Evolutionary conservation across 1,140 invertebrate species (phyloP).

Genomic region (Delia radicum): DNA sequence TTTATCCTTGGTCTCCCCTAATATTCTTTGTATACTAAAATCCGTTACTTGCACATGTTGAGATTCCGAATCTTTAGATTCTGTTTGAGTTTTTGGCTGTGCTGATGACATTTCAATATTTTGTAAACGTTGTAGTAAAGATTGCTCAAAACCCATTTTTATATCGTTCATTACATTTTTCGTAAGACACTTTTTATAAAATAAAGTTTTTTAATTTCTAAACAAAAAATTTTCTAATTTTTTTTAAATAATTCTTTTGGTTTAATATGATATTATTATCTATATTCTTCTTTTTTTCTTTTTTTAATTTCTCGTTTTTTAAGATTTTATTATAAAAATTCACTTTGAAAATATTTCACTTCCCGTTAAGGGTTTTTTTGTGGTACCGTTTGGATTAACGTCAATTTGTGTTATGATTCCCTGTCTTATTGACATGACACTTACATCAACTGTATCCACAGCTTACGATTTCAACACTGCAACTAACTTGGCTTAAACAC

Average conservation of each 20-base stretch:
- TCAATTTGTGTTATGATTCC: conserved; percentile 17
- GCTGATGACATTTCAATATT: conserved; percentile 36
- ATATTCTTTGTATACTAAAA: conserved; percentile 51
- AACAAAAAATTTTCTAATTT: neutral
- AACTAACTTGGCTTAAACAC: neutral
- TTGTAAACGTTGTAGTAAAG: conserved; percentile 44
- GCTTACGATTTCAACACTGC: neutral
- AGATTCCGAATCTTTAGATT: neutral
- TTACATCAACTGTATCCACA: conserved; percentile 14
- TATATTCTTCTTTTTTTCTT: neutral
- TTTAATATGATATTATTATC: neutral
- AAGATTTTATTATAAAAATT: too few relatives aligned
- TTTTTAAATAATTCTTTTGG: neutral
- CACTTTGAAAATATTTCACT: neutral
- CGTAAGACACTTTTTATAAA: neutral
- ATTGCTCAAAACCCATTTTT: conserved; percentile 52
- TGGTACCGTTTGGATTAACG: conserved; percentile 1
- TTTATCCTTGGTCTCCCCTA: conserved; percentile 34
- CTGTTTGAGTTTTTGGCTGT: conserved; percentile 2
- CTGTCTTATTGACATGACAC: conserved; percentile 11
- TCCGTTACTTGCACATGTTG: conserved; percentile 38
- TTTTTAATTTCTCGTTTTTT: too few relatives aligned
- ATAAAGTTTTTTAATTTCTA: neutral
- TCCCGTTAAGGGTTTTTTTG: neutral
- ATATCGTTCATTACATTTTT: conserved; percentile 24